Evolutionary conservation across 1,140 invertebrate species (phyloP).

Genomic region (Piezodorus guildinii): DNA sequence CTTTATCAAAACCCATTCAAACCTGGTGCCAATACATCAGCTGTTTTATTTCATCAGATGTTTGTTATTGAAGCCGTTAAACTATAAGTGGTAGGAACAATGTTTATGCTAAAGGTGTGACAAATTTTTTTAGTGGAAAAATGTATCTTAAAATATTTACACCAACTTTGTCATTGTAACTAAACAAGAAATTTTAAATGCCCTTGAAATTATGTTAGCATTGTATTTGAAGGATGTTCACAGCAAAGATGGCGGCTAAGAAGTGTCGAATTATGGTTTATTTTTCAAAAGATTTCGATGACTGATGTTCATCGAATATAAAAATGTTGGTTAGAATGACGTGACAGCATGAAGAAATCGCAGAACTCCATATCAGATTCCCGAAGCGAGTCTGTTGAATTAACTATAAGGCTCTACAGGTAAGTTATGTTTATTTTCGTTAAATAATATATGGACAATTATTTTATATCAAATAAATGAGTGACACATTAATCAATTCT

Average conservation of each 20-base stretch:
- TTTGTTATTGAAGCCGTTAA: background rate
- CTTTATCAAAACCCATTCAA: background rate
- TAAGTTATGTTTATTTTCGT: constrained; percentile 25
- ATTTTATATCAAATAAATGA: too few relatives aligned
- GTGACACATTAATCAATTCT: too few relatives aligned
- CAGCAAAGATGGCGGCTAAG: constrained; percentile 13
- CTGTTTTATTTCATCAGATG: background rate
- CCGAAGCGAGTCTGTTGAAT: constrained; percentile 34
- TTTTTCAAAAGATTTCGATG: background rate
- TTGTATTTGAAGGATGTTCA: background rate
- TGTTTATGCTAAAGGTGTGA: background rate
- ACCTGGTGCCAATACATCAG: constrained; percentile 1
- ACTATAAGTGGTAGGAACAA: background rate
- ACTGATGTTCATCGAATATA: constrained; percentile 4
- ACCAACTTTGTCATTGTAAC: background rate
- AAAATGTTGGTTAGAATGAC: constrained; percentile 25
- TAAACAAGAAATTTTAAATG: background rate
- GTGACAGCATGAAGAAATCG: constrained; percentile 36
- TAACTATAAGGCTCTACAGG: constrained; percentile 37
- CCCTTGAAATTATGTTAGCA: constrained; percentile 1
- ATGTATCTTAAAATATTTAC: background rate
- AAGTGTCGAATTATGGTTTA: constrained; percentile 3
- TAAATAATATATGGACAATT: too few relatives aligned
- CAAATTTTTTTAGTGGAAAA: background rate
- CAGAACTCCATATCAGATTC: constrained; percentile 34